Evolutionary conservation across 2,888 invertebrate species (phyloP), one percentile per base, ranked within the genome.

Genomic region (Cerastis rubricosa): DNA sequence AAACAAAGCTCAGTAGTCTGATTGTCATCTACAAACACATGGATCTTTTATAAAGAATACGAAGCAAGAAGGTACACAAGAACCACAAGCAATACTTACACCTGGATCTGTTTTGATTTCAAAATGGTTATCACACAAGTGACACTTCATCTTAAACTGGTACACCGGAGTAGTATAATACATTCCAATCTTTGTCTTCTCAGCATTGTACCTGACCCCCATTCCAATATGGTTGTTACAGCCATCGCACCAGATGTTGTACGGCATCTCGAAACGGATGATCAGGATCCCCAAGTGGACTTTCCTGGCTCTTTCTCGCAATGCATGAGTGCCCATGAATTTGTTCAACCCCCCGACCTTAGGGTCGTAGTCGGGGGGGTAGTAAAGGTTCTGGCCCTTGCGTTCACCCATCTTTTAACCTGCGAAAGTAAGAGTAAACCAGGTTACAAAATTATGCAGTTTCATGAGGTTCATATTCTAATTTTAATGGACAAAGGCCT

Each of bases 191-290:
- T 99, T 99, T 0, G 97, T 98, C 94, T 99, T 99, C 92, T 99
- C 99, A 0, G 99, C 99, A 91, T 99, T 99, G 94, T 99, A 99
- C 70, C 99, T 97, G 0, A 99, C 99, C 1, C 99, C 99, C 99
- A 99, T 99, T 49, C 99, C 99, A 76, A 99, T 99, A 92, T 99
- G 99, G 96, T 99, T 99, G 84, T 98, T 98, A 93, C 99, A 99
- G 73, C 99, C 99, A 59, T 99, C 99, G 89, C 99, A 99, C 99
- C 99, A 99, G 89, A 99, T 99, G 95, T 99, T 99, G 92, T 99
- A 99, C 0, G 99, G 99, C 99, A 99, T 99, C 96, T 99, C 99
- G 97, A 99, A 99, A 67, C 99, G 97, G 86, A 99, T 99, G 84
- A 99, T 98, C 43, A 99, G 97, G 89, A 99, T 99, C 19, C 99